Evolutionary conservation across 2,113 vertebrate genomes (phyloP).

Genomic region (Lontra canadensis): DNA sequence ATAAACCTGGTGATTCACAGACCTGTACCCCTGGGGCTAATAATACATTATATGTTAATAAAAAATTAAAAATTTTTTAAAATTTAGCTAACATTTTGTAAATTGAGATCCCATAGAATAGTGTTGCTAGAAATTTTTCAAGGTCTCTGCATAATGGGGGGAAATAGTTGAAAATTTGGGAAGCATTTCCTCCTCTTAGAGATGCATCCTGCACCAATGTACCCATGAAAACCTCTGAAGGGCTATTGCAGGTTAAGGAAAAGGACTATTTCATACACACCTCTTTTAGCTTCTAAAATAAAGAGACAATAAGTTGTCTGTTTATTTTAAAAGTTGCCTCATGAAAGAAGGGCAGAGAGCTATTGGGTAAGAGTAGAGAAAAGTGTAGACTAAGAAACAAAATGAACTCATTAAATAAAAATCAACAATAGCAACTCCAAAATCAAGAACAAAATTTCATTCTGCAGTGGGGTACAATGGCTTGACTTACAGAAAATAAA

Average conservation of each 20-base stretch:
- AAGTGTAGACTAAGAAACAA: neutral
- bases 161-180: neutral
- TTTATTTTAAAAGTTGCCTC: conserved; percentile 6
- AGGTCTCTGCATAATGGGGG: neutral
- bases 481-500: neutral
- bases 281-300: conserved; percentile 9
- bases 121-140: neutral
- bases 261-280: neutral
- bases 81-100: neutral
- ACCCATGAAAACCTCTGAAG: neutral
- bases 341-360: neutral
- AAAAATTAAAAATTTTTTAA: neutral
- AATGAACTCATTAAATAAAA: conserved; percentile 7
- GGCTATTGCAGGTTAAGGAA: neutral
- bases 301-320: neutral
- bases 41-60: no score
- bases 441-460: neutral
- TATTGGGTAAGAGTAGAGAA: neutral
- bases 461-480: neutral
- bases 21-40: no score
- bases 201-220: neutral
- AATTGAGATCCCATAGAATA: neutral
- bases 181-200: neutral
- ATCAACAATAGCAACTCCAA: neutral
- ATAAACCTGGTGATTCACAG: no score